Percentiles rank a stretch among this genome's conserved stretches.
Conservation (phyloP, 2,113 vertebrate genomes). For the Gnathonemus echidnorhynchus region DNA sequence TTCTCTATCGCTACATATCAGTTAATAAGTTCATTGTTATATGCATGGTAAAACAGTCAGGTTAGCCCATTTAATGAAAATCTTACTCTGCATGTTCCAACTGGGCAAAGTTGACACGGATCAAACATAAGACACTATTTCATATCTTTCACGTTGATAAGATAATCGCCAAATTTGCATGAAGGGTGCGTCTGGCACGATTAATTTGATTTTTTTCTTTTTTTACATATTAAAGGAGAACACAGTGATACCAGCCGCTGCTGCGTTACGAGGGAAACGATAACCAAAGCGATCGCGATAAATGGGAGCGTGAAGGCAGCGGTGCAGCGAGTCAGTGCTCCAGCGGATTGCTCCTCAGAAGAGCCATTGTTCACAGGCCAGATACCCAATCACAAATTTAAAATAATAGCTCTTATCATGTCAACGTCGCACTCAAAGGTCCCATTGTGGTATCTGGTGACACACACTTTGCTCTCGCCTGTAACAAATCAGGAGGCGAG, state of each 20-base stretch:
- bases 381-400: constrained; percentile 42
- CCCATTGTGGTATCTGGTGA: constrained; percentile 31
- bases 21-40: not conserved
- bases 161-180: constrained; percentile 46
- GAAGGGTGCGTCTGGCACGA: constrained; percentile 10
- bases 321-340: constrained; percentile 35
- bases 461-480: not conserved
- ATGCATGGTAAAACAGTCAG: not conserved
- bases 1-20: not conserved
- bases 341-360: constrained; percentile 34
- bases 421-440: constrained; percentile 45
- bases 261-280: constrained; percentile 47
- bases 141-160: constrained; percentile 30
- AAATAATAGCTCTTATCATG: constrained; percentile 46
- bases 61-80: not conserved
- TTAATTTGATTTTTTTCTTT: constrained; percentile 8
- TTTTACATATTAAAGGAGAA: constrained; percentile 38
- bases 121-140: not conserved
- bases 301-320: constrained; percentile 33
- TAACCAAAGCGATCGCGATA: constrained; percentile 38
- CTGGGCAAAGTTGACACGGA: not conserved
- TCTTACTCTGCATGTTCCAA: not conserved
- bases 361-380: constrained; percentile 45
- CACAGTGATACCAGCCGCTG: constrained; percentile 47
- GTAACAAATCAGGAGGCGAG: not conserved